A percentile compares a stretch with the other conserved stretches of the same genome.
Conservation (phyloP, 2,797 vertebrate species). For the Enoplosus armatus region DNA sequence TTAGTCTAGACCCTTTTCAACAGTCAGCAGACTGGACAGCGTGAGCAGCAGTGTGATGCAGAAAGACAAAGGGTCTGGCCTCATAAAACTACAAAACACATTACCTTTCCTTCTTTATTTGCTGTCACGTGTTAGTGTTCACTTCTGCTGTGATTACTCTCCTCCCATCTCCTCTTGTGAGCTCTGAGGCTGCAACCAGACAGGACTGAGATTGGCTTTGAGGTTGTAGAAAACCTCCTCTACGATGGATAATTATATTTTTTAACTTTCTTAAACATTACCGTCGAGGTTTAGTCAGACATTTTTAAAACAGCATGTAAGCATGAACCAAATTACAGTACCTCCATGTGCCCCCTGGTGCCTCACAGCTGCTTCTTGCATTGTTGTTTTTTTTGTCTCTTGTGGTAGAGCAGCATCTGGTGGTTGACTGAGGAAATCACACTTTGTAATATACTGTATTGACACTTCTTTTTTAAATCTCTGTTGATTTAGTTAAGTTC, state of each 20-base stretch:
- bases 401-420: conserved; percentile 73
- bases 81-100: conserved; percentile 39
- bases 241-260: not conserved
- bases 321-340: conserved; percentile 4
- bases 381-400: conserved; percentile 45
- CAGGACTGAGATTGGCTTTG: not conserved
- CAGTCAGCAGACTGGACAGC: conserved; percentile 62
- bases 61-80: conserved; percentile 39
- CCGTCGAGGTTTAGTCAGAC: not conserved
- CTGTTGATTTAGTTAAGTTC: not conserved
- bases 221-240: conserved; percentile 6
- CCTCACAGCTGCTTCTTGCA: conserved; percentile 24
- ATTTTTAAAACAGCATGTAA: not conserved
- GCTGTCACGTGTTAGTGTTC: conserved; percentile 41
- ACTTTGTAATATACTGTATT: conserved; percentile 1
- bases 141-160: conserved; percentile 32
- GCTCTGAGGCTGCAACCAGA: not conserved
- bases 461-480: not conserved
- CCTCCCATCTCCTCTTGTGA: conserved; percentile 17
- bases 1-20: conserved; percentile 71
- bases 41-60: conserved; percentile 39
- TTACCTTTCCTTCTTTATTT: conserved; percentile 38
- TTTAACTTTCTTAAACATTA: not conserved
- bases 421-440: conserved; percentile 57
- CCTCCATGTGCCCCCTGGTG: conserved; percentile 62